Conservation (phyloP, 2,888 invertebrate species). For the Deilephila porcellus region DNA sequence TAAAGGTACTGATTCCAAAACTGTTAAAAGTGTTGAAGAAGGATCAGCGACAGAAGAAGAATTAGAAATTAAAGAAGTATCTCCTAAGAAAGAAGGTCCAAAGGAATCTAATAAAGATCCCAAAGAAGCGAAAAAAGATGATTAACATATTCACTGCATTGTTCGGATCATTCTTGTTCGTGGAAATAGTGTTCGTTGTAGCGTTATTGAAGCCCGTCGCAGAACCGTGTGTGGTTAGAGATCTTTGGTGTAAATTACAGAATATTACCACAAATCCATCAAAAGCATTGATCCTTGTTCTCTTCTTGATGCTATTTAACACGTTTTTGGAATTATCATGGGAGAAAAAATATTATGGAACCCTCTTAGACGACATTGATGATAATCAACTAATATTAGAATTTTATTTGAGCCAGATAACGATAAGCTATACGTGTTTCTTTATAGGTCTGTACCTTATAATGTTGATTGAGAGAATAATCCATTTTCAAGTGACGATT, state of each 20-base stretch:
- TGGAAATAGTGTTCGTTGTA: slow-evolving; percentile 56
- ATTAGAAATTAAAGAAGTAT: background rate
- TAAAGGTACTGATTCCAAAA: slow-evolving; percentile 26
- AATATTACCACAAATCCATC: slow-evolving; percentile 41
- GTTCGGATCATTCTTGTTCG: slow-evolving; percentile 50
- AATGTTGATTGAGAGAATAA: slow-evolving; percentile 60
- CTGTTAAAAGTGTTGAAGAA: background rate
- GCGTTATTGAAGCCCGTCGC: slow-evolving; percentile 63
- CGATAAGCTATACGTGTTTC: slow-evolving; percentile 54
- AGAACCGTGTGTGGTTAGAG: slow-evolving; percentile 60
- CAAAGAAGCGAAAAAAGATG: slow-evolving; percentile 48
- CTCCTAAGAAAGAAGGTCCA: slow-evolving; percentile 7
- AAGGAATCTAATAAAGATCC: slow-evolving; percentile 28
- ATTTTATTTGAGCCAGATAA: slow-evolving; percentile 57
- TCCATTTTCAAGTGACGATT: slow-evolving; percentile 52
- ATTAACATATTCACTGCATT: slow-evolving; percentile 58
- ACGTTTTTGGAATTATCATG: slow-evolving; percentile 57
- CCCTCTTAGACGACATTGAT: slow-evolving; percentile 47
- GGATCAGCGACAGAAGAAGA: background rate
- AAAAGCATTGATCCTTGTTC: slow-evolving; percentile 43
- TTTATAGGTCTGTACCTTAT: slow-evolving; percentile 56
- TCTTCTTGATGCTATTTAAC: slow-evolving; percentile 48
- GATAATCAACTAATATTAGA: slow-evolving; percentile 48
- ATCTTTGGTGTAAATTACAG: slow-evolving; percentile 56
- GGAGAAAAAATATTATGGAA: slow-evolving; percentile 49